phyloP scores from a whole-genome alignment of 2,888 invertebrate genomes.

The Ophion slaviceki region DNA sequence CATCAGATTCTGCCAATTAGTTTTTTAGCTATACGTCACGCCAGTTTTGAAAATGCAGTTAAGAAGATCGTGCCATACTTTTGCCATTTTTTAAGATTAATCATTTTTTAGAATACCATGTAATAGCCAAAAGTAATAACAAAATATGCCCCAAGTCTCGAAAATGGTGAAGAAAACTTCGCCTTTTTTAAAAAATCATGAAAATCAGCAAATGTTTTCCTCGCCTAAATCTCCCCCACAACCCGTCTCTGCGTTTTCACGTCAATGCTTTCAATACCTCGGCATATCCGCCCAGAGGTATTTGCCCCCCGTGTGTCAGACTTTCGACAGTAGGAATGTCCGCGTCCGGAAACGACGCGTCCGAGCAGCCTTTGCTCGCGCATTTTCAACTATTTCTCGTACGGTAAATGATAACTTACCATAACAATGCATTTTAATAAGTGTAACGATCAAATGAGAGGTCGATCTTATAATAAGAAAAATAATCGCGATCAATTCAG shows the following conservation, averaged over 20 bases:
- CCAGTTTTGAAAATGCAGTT: too few relatives aligned
- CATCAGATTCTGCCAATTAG: too few relatives aligned
- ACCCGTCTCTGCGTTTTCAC: background rate
- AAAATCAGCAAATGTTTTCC: too few relatives aligned
- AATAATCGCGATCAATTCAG: background rate
- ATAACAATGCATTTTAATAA: background rate
- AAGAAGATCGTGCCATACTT: too few relatives aligned
- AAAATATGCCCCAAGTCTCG: too few relatives aligned
- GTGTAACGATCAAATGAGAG: background rate
- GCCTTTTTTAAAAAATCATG: too few relatives aligned
- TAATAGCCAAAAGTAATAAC: too few relatives aligned
- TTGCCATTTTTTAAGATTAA: too few relatives aligned
- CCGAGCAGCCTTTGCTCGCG: background rate
- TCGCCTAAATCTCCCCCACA: too few relatives aligned
- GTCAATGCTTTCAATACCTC: background rate
- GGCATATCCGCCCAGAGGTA: background rate
- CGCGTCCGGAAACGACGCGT: background rate
- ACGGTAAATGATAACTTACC: background rate
- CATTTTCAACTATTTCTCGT: background rate
- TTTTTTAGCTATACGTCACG: too few relatives aligned
- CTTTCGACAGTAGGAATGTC: conserved; percentile 39
- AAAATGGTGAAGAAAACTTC: too few relatives aligned
- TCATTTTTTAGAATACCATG: too few relatives aligned
- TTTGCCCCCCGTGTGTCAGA: conserved; percentile 14
- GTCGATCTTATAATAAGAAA: background rate